A percentile compares a stretch with the other conserved stretches of the same genome.
Evolutionary conservation across 2,797 vertebrate species (phyloP).

Genomic region (Nyctibius grandis): DNA sequence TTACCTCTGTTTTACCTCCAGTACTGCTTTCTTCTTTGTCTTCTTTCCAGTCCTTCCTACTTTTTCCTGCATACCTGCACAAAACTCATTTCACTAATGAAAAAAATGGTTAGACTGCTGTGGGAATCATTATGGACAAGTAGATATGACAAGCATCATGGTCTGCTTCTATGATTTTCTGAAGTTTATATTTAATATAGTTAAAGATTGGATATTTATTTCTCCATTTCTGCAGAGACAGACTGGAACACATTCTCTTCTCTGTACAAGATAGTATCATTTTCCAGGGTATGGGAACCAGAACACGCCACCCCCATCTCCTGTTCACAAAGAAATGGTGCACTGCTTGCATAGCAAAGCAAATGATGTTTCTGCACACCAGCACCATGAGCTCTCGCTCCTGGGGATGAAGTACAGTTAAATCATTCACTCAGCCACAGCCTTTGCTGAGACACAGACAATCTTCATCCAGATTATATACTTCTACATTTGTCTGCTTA

Average conservation of each 20-base stretch:
- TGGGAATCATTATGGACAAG: neutral
- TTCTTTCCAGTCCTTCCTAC: neutral
- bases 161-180: neutral
- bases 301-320: neutral
- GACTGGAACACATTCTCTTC: neutral
- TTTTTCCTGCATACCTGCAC: neutral
- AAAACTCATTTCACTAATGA: neutral
- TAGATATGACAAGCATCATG: neutral
- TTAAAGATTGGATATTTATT: neutral
- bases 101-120: neutral
- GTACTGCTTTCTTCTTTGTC: neutral
- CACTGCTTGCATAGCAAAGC: neutral
- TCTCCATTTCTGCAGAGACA: neutral
- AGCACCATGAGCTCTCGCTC: neutral
- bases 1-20: neutral
- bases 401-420: neutral
- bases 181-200: neutral
- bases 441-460: neutral
- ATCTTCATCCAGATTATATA: neutral
- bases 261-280: neutral
- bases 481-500: neutral
- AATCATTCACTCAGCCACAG: neutral
- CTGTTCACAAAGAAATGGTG: accelerated
- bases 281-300: neutral
- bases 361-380: neutral